These are phyloP conservation scores for Ciona savignyi DNA, from an alignment of 23 tunicate species.

Conservation along the genomic window DNA sequence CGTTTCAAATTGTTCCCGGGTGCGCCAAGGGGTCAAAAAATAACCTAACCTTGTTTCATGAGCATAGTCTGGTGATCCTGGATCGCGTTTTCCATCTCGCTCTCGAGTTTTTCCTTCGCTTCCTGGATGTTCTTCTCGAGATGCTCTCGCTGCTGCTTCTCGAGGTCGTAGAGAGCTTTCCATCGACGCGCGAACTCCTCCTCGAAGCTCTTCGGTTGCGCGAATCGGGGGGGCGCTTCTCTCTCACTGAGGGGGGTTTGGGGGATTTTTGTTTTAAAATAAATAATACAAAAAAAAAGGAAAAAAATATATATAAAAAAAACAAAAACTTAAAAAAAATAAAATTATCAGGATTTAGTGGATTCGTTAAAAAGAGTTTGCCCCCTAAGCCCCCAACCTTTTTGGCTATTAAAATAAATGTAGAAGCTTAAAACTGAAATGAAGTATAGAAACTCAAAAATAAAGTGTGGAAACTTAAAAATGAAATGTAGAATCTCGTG, in stretches of 20 bases:
- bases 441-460: too few species aligned
- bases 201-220: conserved; percentile 82
- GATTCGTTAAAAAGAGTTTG: too few species aligned
- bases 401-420: too few species aligned
- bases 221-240: conserved; percentile 93
- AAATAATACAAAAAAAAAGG: too few species aligned
- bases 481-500: too few species aligned
- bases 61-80: conserved; percentile 85
- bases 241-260: conserved; percentile 40
- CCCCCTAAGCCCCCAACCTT: too few species aligned
- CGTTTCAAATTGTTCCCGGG: too few species aligned
- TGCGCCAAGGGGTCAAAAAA: not conserved
- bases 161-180: conserved; percentile 99
- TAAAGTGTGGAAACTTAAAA: too few species aligned
- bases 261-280: not conserved
- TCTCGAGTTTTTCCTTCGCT: conserved; percentile 78
- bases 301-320: too few species aligned
- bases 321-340: too few species aligned
- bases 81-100: conserved; percentile 89
- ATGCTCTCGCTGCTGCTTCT: conserved; percentile 83
- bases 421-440: too few species aligned
- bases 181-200: conserved; percentile 88
- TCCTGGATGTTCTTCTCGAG: conserved; percentile 57
- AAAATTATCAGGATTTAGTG: too few species aligned
- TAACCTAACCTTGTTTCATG: conserved; percentile 92